Conservation (phyloP, 2,113 vertebrate genomes). For the Tupaia chinensis region DNA sequence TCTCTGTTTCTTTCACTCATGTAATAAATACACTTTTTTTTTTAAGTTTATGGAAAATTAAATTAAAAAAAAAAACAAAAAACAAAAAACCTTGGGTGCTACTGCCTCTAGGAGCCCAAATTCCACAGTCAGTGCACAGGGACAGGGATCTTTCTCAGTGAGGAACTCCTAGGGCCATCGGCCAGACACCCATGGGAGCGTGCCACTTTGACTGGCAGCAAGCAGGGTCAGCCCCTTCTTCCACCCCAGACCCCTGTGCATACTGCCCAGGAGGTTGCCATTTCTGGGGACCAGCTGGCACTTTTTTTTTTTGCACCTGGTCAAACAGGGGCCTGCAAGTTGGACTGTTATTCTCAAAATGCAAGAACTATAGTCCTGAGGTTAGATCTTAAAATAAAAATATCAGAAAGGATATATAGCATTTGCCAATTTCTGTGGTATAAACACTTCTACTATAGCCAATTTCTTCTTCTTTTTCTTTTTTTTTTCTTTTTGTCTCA, state of each 20-base stretch:
- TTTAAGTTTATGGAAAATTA: too few relatives aligned
- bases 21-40: too few relatives aligned
- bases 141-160: too few relatives aligned
- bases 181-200: too few relatives aligned
- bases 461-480: too few relatives aligned
- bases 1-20: too few relatives aligned
- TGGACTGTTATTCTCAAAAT: not conserved
- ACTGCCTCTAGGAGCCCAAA: not conserved
- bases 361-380: not conserved
- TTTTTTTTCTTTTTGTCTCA: too few relatives aligned
- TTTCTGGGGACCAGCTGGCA: not conserved
- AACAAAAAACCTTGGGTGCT: not conserved
- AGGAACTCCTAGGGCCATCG: not conserved
- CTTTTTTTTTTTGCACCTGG: not conserved
- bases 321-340: not conserved
- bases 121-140: not conserved
- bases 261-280: not conserved
- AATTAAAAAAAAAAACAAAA: too few relatives aligned
- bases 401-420: too few relatives aligned
- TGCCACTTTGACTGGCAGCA: not conserved
- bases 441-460: not conserved
- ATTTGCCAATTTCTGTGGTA: not conserved
- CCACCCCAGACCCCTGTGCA: not conserved
- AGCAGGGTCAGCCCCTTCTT: not conserved
- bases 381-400: not conserved